A percentile compares a stretch with the other conserved stretches of the same genome.
phyloP scores from a whole-genome alignment of 2,113 vertebrate species.

The Amia ocellicauda region DNA sequence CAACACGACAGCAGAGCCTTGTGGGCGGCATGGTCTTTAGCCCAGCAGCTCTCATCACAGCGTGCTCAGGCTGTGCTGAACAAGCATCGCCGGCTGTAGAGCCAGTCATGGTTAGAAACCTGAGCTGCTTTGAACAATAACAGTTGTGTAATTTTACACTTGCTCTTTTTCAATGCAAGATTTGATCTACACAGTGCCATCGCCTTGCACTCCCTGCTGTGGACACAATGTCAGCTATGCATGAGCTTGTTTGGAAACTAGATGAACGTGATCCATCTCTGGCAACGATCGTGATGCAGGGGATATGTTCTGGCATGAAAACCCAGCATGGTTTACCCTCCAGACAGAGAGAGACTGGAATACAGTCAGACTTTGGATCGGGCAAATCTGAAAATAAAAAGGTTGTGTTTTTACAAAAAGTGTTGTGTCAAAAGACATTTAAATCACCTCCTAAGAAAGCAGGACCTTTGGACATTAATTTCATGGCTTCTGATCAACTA shows the following conservation, averaged over 20 bases:
- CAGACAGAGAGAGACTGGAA: not conserved
- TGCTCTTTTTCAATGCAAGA: not conserved
- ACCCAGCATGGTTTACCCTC: not conserved
- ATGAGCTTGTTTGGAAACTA: not conserved
- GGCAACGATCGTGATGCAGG: not conserved
- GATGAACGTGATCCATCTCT: not conserved
- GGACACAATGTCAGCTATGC: not conserved
- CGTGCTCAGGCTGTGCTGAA: not conserved
- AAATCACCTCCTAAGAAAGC: not conserved
- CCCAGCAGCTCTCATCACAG: not conserved
- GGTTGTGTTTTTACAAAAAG: not conserved
- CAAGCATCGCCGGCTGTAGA: not conserved
- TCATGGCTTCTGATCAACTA: not conserved
- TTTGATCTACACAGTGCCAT: not conserved
- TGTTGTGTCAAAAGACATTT: not conserved
- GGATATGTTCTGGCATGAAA: not conserved
- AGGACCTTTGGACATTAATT: not conserved
- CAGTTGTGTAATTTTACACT: no score
- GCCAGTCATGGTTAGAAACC: no score
- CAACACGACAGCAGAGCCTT: not conserved
- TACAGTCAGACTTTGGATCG: not conserved
- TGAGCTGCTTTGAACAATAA: not conserved
- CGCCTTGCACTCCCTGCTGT: not conserved
- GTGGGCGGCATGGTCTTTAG: not conserved
- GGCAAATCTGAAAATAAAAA: not conserved